Conservation (phyloP, 2,888 invertebrate genomes). For the Drosophila prolongata region DNA sequence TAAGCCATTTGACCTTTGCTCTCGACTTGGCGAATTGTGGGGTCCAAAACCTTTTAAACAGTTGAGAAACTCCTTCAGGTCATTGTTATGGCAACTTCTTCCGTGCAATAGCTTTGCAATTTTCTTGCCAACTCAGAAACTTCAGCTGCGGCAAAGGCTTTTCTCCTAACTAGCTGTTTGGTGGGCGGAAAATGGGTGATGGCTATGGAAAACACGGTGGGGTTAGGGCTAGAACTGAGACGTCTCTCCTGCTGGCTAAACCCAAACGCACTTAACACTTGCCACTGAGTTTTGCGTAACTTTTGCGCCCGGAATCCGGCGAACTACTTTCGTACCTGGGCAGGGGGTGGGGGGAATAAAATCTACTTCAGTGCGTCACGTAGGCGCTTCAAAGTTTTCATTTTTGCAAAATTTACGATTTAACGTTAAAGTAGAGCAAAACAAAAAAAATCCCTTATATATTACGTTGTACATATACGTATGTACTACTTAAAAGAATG, state of each 20-base stretch:
- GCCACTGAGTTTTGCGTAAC: conserved; percentile 73
- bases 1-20: conserved; percentile 41
- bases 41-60: conserved; percentile 48
- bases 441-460: conserved; percentile 42
- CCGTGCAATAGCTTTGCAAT: conserved; percentile 64
- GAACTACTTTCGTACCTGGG: conserved; percentile 64
- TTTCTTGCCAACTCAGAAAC: conserved; percentile 71
- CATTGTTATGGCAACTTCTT: conserved; percentile 67
- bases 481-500: conserved; percentile 78
- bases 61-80: conserved; percentile 48
- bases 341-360: conserved; percentile 44
- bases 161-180: conserved; percentile 67
- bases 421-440: conserved; percentile 76
- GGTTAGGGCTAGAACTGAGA: conserved; percentile 17
- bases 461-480: conserved; percentile 18
- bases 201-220: neutral
- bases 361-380: conserved; percentile 81
- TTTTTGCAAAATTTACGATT: conserved; percentile 80
- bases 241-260: conserved; percentile 42
- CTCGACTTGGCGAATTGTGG: conserved; percentile 9
- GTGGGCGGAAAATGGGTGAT: neutral
- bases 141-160: conserved; percentile 71
- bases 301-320: conserved; percentile 68
- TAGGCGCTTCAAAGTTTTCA: conserved; percentile 77
- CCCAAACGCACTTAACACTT: conserved; percentile 78